A percentile compares a stretch with the other conserved stretches of the same genome.
These are phyloP conservation scores for Macaria notata DNA, from an alignment of 2,888 invertebrate species.

Conservation along the genomic window DNA sequence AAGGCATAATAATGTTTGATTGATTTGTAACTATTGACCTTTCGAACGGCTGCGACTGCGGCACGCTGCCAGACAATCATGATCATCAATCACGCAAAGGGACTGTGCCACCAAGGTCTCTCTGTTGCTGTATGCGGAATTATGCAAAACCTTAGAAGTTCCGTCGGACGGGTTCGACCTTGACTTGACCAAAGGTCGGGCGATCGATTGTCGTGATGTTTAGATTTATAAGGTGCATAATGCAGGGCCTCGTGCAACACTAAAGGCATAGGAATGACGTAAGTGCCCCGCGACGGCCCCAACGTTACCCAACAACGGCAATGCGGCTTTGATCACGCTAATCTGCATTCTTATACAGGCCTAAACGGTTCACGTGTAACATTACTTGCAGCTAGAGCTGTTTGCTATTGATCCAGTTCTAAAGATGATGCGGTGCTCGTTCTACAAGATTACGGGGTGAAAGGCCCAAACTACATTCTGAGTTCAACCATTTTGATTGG, in stretches of 20 bases:
- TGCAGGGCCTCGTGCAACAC: slow-evolving; percentile 39
- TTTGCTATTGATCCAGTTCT: no score
- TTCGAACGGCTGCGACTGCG: slow-evolving; percentile 28
- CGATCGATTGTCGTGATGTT: slow-evolving; percentile 41
- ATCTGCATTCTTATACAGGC: slow-evolving; percentile 52
- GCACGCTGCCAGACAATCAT: slow-evolving; percentile 10
- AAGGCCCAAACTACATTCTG: slow-evolving; percentile 6
- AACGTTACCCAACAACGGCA: slow-evolving; percentile 61
- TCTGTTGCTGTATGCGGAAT: slow-evolving; percentile 17
- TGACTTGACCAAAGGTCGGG: slow-evolving; percentile 43
- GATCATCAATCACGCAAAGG: slow-evolving; percentile 25
- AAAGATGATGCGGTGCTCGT: background rate
- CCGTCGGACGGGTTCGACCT: slow-evolving; percentile 29
- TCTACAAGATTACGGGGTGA: slow-evolving; percentile 7
- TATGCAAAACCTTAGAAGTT: slow-evolving; percentile 29
- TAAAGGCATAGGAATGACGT: slow-evolving; percentile 36
- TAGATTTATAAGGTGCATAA: slow-evolving; percentile 47
- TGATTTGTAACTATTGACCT: slow-evolving; percentile 30
- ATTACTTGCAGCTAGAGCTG: background rate
- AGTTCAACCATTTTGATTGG: slow-evolving; percentile 22
- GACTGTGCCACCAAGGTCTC: slow-evolving; percentile 17
- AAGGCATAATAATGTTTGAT: slow-evolving; percentile 28
- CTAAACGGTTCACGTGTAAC: background rate
- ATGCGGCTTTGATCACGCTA: slow-evolving; percentile 64
- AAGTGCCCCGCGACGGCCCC: slow-evolving; percentile 45